Evolutionary conservation across 2,888 invertebrate genomes (phyloP), one percentile per base, ranked within the genome.

Genomic region (Apamea anceps): DNA sequence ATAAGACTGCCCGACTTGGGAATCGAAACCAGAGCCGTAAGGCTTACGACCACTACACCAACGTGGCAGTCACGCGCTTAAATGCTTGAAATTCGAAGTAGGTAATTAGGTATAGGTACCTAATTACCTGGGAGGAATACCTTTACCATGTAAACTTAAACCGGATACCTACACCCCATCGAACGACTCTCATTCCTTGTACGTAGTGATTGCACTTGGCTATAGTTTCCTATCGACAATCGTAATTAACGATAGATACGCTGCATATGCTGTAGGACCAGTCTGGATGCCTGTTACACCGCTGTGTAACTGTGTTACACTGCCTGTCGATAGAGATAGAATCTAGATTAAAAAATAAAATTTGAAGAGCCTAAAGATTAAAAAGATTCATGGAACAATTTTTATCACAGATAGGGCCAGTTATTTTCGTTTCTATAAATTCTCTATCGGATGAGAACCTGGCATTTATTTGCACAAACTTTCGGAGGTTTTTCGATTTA

Each of bases 161-260:
- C n/a, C 54, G 10, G 12, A 28, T 28, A 51, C 7, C 21, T n/a
- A 32, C 18, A 32, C 1, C n/a, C 48, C 42, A 77, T 78, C 37
- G 62, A 75, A 77, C 25, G 32, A 51, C 63, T 68, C 71, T 68
- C 77, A 62, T 79, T 75, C 70, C 60, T 77, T 75, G 66, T 25
- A 3, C 57, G 15, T 45, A 51, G 37, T 45, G 88, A 84, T 78
- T 76, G 77, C 80, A 77, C 72, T 78, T 76, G 42, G 21, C 80
- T 76, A 87, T 86, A 85, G 87, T 86, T 81, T 74, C 32, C 70
- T 37, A 77, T 77, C 70, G 57, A 73, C 70, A 70, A 42, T 70
- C 73, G 77, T 81, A 86, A 84, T 85, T 80, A 86, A 67, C 72
- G 51, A 72, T 82, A 75, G 51, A 72, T 82, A 75, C 70, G 0